Percentiles rank a stretch among this genome's conserved stretches.
phyloP scores from a whole-genome alignment of 2,888 invertebrate species.

The Scaptomyza caliginosa region DNA sequence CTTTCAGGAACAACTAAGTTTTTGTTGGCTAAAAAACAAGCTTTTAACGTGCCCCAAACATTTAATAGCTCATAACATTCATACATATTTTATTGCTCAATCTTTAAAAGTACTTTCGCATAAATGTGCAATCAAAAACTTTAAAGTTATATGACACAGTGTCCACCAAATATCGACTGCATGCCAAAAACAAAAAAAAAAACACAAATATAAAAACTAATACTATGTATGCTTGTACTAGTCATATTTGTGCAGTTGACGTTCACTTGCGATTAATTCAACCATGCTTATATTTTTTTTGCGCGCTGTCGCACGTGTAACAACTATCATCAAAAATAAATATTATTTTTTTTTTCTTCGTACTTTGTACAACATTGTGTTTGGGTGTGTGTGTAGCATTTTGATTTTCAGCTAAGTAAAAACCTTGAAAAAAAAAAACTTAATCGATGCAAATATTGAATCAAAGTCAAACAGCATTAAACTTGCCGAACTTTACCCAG shows the following conservation, averaged over 20 bases:
- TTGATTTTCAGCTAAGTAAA: constrained; percentile 49
- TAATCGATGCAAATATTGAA: constrained; percentile 78
- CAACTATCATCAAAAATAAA: constrained; percentile 5
- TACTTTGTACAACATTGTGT: neutral
- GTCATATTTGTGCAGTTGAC: constrained; percentile 19
- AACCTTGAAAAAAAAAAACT: constrained; percentile 59
- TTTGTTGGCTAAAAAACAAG: too few relatives aligned
- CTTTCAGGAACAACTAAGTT: too few relatives aligned
- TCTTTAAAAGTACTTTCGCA: neutral
- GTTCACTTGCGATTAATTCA: constrained; percentile 26
- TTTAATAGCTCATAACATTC: neutral
- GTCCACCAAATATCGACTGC: neutral
- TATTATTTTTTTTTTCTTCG: neutral
- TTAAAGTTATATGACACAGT: neutral
- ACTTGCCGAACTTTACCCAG: constrained; percentile 76
- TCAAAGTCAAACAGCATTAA: constrained; percentile 77
- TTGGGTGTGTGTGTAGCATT: constrained; percentile 8
- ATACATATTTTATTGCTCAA: neutral
- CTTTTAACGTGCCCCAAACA: too few relatives aligned
- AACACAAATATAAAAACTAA: neutral
- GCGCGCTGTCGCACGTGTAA: constrained; percentile 4
- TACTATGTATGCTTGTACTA: neutral
- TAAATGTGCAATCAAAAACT: neutral
- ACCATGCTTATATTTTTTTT: constrained; percentile 16
- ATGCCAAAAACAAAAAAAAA: constrained; percentile 3